Evolutionary conservation across 2,888 invertebrate species (phyloP).

Genomic region (Phalera bucephala): DNA sequence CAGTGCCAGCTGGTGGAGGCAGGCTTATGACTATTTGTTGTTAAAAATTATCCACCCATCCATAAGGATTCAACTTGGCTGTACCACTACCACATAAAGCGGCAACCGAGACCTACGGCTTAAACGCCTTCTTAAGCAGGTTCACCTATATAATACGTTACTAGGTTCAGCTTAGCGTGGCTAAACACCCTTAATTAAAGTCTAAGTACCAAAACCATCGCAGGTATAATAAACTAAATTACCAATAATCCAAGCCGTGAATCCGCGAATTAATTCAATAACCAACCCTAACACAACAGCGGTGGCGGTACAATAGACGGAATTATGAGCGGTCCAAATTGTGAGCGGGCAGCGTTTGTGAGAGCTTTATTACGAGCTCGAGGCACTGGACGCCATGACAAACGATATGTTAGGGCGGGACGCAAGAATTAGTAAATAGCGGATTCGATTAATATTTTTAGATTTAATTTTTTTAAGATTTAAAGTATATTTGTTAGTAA

Average conservation of each 20-base stretch:
- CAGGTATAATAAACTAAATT: constrained; percentile 11
- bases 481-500: not conserved
- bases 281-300: constrained; percentile 37
- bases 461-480: too few relatives aligned
- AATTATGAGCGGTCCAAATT: constrained; percentile 55
- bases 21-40: too few relatives aligned
- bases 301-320: constrained; percentile 37
- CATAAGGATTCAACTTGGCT: too few relatives aligned
- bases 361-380: constrained; percentile 51
- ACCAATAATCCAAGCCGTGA: constrained; percentile 14
- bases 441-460: not conserved
- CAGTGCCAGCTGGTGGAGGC: too few relatives aligned
- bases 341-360: constrained; percentile 45
- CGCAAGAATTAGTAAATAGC: constrained; percentile 12
- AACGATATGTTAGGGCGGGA: constrained; percentile 47
- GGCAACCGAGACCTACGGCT: too few relatives aligned
- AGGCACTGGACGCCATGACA: constrained; percentile 46
- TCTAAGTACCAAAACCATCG: constrained; percentile 5
- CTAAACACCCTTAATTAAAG: not conserved
- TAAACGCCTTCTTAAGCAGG: too few relatives aligned
- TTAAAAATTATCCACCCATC: too few relatives aligned
- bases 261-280: constrained; percentile 45
- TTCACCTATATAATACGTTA: too few relatives aligned
- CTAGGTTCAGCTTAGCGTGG: too few relatives aligned
- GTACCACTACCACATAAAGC: too few relatives aligned